A percentile compares a stretch with the other conserved stretches of the same genome.
Conservation (phyloP, 2,888 invertebrate genomes). For the Heliconius charithonia region DNA sequence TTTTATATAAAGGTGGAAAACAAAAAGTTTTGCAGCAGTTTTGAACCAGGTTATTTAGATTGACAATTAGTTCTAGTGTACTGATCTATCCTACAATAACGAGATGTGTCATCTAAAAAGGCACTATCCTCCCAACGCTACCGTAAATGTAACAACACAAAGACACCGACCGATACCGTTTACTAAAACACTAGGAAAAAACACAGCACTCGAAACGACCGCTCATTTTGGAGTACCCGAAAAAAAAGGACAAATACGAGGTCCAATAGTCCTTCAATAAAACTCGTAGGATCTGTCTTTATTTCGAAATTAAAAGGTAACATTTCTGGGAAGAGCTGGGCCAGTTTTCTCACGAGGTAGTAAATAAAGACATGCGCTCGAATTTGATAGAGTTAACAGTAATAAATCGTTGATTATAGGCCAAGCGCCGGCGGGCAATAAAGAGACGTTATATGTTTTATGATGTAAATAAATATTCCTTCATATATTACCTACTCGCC, state of each 20-base stretch:
- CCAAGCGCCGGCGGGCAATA: constrained; percentile 73
- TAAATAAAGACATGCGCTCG: constrained; percentile 61
- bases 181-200: constrained; percentile 60
- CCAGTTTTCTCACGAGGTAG: constrained; percentile 72
- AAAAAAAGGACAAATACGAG: constrained; percentile 64
- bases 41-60: neutral
- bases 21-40: too few species aligned
- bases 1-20: too few species aligned
- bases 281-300: constrained; percentile 74
- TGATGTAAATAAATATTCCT: constrained; percentile 65
- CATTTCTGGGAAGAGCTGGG: constrained; percentile 70
- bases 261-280: constrained; percentile 75
- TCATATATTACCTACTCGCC: constrained; percentile 32
- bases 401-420: constrained; percentile 79
- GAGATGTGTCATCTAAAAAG: constrained; percentile 49
- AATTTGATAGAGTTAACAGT: constrained; percentile 75
- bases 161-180: constrained; percentile 55
- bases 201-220: constrained; percentile 53
- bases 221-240: constrained; percentile 55
- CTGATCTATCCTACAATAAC: constrained; percentile 60
- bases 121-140: constrained; percentile 49
- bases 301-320: constrained; percentile 77
- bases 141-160: constrained; percentile 41
- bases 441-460: constrained; percentile 75
- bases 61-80: neutral